Evolutionary conservation across 2,113 vertebrate species (phyloP).

Genomic region (Sialia sialis): DNA sequence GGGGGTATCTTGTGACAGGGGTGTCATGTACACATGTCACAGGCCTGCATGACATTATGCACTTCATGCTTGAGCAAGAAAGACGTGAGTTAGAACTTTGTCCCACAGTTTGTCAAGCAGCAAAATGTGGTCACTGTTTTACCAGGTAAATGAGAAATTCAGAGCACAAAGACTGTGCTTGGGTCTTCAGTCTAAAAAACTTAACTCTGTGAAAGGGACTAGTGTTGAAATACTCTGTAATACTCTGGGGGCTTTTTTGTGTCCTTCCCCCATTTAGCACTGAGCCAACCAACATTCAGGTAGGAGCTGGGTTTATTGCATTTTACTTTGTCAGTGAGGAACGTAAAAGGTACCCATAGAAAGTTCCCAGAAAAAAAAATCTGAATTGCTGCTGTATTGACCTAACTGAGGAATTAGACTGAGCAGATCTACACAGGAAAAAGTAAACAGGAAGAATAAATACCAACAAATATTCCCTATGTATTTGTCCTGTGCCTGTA

Average conservation of each 20-base stretch:
- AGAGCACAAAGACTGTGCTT: not conserved
- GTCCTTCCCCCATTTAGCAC: not conserved
- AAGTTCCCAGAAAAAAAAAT: not conserved
- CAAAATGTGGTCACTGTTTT: not conserved
- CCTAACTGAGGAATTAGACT: not conserved
- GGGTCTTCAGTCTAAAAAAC: not conserved
- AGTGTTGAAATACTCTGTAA: not conserved
- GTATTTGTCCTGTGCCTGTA: not conserved
- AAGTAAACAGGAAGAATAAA: not conserved
- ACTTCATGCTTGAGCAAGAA: not conserved
- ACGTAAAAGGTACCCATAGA: accelerated
- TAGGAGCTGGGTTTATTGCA: not conserved
- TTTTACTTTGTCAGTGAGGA: not conserved
- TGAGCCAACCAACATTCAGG: not conserved
- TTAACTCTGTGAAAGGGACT: not conserved
- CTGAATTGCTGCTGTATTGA: not conserved
- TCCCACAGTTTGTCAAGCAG: not conserved
- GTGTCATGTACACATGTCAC: not conserved
- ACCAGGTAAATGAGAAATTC: not conserved
- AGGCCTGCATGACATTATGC: not conserved
- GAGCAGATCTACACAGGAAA: not conserved
- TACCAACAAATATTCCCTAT: not conserved
- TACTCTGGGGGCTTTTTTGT: not conserved
- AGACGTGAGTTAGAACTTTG: not conserved
- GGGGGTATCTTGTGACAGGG: not conserved